Percentiles rank a stretch among this genome's conserved stretches.
Conservation (phyloP, 2,797 vertebrate genomes). For the Todus mexicanus region DNA sequence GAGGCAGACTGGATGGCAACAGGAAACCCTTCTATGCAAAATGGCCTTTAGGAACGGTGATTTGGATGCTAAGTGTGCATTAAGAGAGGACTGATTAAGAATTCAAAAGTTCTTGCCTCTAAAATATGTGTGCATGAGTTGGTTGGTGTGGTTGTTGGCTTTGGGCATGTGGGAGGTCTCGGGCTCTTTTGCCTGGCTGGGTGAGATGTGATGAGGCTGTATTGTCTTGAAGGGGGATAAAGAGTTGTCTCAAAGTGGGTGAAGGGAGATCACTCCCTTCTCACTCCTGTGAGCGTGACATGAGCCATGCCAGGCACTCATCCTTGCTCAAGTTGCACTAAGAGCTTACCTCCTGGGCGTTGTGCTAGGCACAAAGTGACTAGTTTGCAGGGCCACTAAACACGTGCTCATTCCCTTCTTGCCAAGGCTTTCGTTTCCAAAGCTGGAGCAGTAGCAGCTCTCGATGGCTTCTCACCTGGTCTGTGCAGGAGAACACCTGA, state of each 20-base stretch:
- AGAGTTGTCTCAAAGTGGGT: neutral
- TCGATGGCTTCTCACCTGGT: neutral
- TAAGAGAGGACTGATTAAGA: neutral
- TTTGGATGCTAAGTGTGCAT: neutral
- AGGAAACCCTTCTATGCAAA: neutral
- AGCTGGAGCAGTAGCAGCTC: neutral
- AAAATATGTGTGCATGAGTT: accelerated
- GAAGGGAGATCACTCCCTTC: neutral
- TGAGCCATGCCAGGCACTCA: neutral
- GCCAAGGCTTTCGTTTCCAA: neutral
- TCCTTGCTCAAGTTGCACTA: accelerated
- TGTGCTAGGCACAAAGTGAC: neutral
- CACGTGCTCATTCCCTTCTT: accelerated
- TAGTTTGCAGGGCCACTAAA: neutral
- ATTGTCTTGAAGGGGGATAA: neutral
- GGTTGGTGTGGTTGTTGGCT: neutral
- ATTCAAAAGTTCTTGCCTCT: neutral
- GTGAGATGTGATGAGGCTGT: neutral
- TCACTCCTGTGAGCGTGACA: accelerated
- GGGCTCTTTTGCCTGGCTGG: neutral
- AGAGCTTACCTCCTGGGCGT: neutral
- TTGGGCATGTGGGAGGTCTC: neutral
- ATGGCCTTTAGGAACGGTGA: slow-evolving; percentile 28
- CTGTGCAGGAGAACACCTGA: neutral
- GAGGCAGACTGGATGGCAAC: slow-evolving; percentile 36